These are phyloP conservation scores for Setophaga kirtlandii DNA, from an alignment of 2,113 vertebrate species.

Conservation along the genomic window DNA sequence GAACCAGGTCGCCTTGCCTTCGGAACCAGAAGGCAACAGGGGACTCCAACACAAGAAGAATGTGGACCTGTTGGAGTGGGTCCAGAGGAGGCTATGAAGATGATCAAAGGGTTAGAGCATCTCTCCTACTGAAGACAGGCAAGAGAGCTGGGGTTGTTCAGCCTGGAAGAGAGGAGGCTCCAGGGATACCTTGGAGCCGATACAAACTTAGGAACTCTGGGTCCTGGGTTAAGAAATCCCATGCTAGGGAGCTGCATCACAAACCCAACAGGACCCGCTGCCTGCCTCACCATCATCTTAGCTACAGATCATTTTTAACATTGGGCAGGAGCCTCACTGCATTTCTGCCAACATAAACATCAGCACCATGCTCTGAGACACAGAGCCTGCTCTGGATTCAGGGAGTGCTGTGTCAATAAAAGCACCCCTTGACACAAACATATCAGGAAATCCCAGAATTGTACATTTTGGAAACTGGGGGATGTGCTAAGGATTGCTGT, in stretches of 20 bases:
- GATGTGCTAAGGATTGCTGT: neutral
- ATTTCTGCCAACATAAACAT: neutral
- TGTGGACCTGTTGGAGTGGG: fast-evolving
- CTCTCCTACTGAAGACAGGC: neutral
- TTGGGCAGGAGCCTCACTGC: neutral
- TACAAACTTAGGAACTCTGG: neutral
- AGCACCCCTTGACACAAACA: neutral
- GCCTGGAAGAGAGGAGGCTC: neutral
- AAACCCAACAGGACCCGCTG: neutral
- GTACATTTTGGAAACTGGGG: neutral
- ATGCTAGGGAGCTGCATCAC: neutral
- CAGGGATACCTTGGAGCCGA: neutral
- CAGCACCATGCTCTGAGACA: neutral
- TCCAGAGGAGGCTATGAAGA: neutral
- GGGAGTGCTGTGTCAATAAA: neutral
- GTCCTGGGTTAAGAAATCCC: neutral
- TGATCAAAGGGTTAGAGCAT: neutral
- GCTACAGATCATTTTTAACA: neutral
- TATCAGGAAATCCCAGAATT: neutral
- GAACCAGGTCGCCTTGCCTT: no score
- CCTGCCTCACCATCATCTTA: neutral
- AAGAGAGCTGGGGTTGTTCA: neutral
- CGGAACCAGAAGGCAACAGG: no score
- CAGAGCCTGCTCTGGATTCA: neutral
- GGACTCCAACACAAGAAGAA: neutral